Evolutionary conservation across 1,140 invertebrate species (phyloP).

Genomic region (Rhynchophorus ferrugineus): DNA sequence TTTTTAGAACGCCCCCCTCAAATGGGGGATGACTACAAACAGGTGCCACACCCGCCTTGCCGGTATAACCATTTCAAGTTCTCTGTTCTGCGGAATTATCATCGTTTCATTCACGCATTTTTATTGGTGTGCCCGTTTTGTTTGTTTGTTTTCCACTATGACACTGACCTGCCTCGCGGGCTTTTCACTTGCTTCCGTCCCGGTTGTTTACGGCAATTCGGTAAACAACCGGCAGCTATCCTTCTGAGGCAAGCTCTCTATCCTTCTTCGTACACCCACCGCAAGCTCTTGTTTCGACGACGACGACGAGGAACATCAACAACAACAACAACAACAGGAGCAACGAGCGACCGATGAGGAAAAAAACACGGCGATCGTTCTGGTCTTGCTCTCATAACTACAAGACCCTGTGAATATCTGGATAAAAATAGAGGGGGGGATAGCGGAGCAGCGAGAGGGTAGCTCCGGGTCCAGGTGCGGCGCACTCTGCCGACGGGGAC

Average conservation of each 20-base stretch:
- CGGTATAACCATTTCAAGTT: no score
- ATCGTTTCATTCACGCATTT: conserved; percentile 11
- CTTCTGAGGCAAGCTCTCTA: conserved; percentile 1
- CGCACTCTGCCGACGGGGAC: conserved; percentile 14
- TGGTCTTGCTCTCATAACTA: no score
- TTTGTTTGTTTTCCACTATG: conserved; percentile 14
- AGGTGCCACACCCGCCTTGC: no score
- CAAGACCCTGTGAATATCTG: no score
- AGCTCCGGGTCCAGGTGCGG: conserved; percentile 26
- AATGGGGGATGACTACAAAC: no score
- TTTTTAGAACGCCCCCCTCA: no score
- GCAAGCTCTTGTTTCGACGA: neutral
- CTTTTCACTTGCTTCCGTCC: conserved; percentile 10
- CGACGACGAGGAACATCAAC: neutral
- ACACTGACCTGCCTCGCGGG: conserved; percentile 5
- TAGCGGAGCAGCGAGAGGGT: neutral
- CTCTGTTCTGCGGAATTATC: no score
- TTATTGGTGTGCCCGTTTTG: no score
- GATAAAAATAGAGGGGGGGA: no score
- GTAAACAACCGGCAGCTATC: conserved; percentile 8
- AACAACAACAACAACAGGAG: no score
- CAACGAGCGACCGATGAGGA: no score
- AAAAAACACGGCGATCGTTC: no score
- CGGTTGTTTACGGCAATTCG: conserved; percentile 5
- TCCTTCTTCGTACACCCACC: neutral